Conservation (phyloP, 2,113 vertebrate species). For the Paradoxurus hermaphroditus region DNA sequence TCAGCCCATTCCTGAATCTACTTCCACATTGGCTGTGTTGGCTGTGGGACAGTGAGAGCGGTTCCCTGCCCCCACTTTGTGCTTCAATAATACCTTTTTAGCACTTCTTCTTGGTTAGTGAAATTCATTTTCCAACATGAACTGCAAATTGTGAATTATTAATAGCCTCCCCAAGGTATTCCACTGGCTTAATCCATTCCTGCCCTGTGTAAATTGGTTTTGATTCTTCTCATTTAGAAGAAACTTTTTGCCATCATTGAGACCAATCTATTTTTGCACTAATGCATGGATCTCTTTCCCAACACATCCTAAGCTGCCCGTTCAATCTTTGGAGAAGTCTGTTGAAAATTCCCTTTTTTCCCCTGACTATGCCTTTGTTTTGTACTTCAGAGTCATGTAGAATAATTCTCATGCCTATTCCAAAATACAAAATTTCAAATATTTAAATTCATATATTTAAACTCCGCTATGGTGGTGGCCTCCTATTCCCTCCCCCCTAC, state of each 20-base stretch:
- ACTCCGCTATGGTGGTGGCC: neutral
- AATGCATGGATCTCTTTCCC: neutral
- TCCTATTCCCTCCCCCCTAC: neutral
- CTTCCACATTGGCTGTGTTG: neutral
- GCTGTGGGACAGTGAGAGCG: neutral
- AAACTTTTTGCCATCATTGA: neutral
- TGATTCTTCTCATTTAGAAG: slow-evolving; percentile 41
- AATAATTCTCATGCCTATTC: slow-evolving; percentile 35
- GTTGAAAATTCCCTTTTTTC: neutral
- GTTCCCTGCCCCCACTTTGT: neutral
- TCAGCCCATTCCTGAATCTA: neutral
- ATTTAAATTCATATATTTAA: slow-evolving; percentile 45
- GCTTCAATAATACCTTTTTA: slow-evolving; percentile 34
- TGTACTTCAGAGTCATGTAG: neutral
- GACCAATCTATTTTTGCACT: neutral
- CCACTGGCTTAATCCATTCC: neutral
- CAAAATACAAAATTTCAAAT: slow-evolving; percentile 29
- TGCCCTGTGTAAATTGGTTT: slow-evolving; percentile 53
- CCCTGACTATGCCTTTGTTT: neutral
- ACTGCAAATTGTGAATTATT: slow-evolving; percentile 60
- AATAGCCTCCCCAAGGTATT: slow-evolving; percentile 29
- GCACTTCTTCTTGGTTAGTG: slow-evolving; percentile 40
- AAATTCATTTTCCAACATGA: slow-evolving; percentile 49
- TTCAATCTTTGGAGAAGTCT: neutral
- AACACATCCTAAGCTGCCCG: neutral